These are phyloP conservation scores for Coracias cyanogaster DNA, from an alignment of 2,797 vertebrate genomes.

Conservation along the genomic window DNA sequence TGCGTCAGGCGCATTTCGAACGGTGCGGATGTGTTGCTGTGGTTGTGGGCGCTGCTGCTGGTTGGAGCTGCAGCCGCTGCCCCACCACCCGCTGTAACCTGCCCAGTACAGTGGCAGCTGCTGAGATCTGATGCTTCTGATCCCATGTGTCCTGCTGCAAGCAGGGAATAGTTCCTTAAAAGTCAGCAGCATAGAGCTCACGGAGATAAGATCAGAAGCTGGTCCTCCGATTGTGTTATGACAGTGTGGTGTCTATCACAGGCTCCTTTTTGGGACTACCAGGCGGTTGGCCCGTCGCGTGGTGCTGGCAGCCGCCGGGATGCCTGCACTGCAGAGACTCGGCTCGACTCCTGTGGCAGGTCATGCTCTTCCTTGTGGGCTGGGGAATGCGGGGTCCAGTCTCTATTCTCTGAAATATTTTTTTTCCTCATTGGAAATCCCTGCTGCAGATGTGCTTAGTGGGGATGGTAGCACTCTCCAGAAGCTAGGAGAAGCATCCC, in stretches of 20 bases:
- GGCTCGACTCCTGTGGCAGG: not conserved
- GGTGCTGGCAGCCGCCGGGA: not conserved
- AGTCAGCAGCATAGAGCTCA: not conserved
- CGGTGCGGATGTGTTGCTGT: not conserved
- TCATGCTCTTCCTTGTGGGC: not conserved
- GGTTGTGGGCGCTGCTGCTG: not conserved
- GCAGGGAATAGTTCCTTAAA: not conserved
- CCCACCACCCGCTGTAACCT: accelerated
- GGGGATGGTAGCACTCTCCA: not conserved
- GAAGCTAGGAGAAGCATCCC: not conserved
- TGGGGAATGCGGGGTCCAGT: not conserved
- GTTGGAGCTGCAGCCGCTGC: not conserved
- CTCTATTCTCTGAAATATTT: not conserved
- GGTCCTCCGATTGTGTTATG: not conserved
- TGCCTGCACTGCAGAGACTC: not conserved
- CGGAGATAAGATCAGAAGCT: not conserved
- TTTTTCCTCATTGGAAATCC: not conserved
- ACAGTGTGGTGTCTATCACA: not conserved
- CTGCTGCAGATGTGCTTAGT: not conserved
- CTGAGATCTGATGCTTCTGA: not conserved
- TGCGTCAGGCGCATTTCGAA: not conserved
- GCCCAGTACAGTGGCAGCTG: accelerated
- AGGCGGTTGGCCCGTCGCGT: not conserved
- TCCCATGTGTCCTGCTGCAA: not conserved
- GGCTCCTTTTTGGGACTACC: not conserved